Conservation (phyloP, 2,113 vertebrate genomes). For the Hyaena hyaena region DNA sequence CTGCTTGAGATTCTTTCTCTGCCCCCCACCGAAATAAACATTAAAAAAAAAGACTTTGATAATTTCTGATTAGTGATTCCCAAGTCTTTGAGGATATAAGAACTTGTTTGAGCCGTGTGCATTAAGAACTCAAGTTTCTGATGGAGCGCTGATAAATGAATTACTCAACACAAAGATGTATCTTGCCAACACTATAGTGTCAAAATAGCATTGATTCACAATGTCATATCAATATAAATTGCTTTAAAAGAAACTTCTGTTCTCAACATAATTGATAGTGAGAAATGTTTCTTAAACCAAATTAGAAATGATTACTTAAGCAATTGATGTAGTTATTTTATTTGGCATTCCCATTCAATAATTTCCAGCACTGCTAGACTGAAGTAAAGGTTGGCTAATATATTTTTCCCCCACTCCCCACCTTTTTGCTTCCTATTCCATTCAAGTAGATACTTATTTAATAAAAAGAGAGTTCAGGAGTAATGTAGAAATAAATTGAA, state of each 20-base stretch:
- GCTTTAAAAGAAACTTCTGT: background rate
- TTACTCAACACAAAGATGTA: background rate
- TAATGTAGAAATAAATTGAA: slow-evolving; percentile 50
- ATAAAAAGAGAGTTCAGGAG: background rate
- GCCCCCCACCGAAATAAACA: too few relatives aligned
- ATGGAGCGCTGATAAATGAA: background rate
- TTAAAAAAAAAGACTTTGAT: background rate
- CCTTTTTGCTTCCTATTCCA: background rate
- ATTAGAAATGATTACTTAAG: background rate
- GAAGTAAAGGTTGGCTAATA: background rate
- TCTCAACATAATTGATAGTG: background rate
- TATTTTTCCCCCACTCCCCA: background rate
- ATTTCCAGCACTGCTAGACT: background rate
- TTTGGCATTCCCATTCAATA: background rate
- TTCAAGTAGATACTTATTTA: slow-evolving; percentile 19
- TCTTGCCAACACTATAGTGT: background rate
- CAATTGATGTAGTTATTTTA: background rate
- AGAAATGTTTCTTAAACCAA: slow-evolving; percentile 16
- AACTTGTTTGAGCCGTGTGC: background rate
- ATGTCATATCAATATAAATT: background rate
- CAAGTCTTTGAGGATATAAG: background rate
- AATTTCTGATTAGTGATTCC: background rate
- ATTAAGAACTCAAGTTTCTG: background rate
- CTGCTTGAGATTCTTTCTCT: too few relatives aligned
- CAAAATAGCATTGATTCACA: background rate